Evolutionary conservation across 2,113 vertebrate species (phyloP).

Genomic region (Microtus oregoni): DNA sequence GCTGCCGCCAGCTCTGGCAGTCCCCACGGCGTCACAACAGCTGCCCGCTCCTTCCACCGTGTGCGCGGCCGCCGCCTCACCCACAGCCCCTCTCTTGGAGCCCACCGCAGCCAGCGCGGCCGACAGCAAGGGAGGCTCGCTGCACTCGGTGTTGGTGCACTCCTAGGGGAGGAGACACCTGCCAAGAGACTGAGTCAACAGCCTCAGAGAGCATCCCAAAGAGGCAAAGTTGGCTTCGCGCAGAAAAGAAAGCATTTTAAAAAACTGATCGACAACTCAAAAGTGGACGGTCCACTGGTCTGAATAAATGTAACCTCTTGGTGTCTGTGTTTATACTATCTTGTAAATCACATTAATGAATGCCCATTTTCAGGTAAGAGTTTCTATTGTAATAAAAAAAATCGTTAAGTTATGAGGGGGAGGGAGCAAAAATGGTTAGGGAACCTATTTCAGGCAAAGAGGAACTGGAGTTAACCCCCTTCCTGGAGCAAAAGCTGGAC

Average conservation of each 20-base stretch:
- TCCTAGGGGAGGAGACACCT: slow-evolving; percentile 74
- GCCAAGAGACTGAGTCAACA: not conserved
- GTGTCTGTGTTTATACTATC: slow-evolving; percentile 79
- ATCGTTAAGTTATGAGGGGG: slow-evolving; percentile 46
- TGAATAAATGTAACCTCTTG: slow-evolving; percentile 43
- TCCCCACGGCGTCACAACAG: slow-evolving; percentile 79
- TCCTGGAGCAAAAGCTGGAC: not conserved
- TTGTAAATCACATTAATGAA: slow-evolving; percentile 81
- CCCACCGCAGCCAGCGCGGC: slow-evolving; percentile 84
- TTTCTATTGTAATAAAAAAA: slow-evolving; percentile 73
- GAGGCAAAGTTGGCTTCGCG: not conserved
- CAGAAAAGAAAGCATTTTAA: not conserved
- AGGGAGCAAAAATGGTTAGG: not conserved
- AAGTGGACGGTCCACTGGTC: slow-evolving; percentile 41
- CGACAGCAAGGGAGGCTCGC: slow-evolving; percentile 90
- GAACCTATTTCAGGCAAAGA: not conserved
- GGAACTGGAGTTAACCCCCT: not conserved
- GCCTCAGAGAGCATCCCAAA: not conserved
- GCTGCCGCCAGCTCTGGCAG: slow-evolving; percentile 88
- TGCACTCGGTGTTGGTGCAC: slow-evolving; percentile 93
- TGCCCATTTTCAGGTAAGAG: slow-evolving; percentile 84
- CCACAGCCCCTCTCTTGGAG: slow-evolving; percentile 87
- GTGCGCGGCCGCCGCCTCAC: slow-evolving; percentile 86
- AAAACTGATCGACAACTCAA: not conserved
- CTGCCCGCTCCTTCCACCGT: slow-evolving; percentile 69